Percentiles rank a stretch among this genome's conserved stretches.
Evolutionary conservation across 2,888 invertebrate genomes (phyloP).

Genomic region (Unio pictorum): DNA sequence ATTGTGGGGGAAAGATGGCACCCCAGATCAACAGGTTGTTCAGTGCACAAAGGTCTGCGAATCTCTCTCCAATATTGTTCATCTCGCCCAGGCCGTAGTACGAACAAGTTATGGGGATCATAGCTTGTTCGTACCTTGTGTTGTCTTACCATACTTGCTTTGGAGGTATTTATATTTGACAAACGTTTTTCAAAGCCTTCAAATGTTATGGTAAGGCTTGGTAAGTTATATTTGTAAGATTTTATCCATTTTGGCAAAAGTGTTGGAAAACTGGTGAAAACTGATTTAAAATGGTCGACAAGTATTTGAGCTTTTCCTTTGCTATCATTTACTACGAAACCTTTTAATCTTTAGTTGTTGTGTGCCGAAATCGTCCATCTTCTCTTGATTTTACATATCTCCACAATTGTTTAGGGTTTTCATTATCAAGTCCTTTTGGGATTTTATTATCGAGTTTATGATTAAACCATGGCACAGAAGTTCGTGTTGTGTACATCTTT

Average conservation of each 20-base stretch:
- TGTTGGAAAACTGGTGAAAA: slow-evolving; percentile 14
- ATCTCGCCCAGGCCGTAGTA: no score
- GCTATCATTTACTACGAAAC: slow-evolving; percentile 13
- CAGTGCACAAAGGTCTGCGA: no score
- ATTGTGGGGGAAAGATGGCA: no score
- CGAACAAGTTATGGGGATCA: no score
- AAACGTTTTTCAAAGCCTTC: slow-evolving; percentile 9
- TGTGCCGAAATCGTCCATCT: slow-evolving; percentile 23
- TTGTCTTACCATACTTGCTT: slow-evolving; percentile 3
- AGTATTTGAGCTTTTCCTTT: slow-evolving; percentile 24
- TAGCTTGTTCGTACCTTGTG: no score
- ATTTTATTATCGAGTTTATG: slow-evolving; percentile 13
- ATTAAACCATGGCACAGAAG: slow-evolving; percentile 13
- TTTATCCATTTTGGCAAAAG: slow-evolving; percentile 4
- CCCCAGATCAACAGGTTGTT: no score
- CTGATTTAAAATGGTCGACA: slow-evolving; percentile 25
- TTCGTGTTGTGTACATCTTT: slow-evolving; percentile 7
- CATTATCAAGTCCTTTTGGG: slow-evolving; percentile 19
- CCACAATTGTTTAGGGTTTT: slow-evolving; percentile 33
- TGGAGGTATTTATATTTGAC: slow-evolving; percentile 14
- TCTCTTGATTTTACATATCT: slow-evolving; percentile 24
- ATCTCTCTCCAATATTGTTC: no score
- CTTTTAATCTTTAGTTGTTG: slow-evolving; percentile 22
- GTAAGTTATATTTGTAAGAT: not conserved
- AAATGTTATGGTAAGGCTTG: not conserved